phyloP scores from a whole-genome alignment of 53 echinoderm and acorn worm genomes.

The Arbacia lixula region DNA sequence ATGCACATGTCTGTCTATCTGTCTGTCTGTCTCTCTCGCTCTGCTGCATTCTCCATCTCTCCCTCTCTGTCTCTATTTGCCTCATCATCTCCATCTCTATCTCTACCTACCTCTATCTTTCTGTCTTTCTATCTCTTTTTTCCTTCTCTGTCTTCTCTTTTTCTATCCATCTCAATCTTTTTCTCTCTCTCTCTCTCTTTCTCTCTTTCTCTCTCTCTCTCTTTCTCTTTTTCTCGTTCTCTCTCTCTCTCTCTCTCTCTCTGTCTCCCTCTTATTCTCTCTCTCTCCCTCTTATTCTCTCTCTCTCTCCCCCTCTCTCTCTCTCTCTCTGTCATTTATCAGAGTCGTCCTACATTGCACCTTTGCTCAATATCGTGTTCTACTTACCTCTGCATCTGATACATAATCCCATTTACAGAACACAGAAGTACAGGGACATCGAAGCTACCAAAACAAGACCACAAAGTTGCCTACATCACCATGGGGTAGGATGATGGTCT shows the following conservation, averaged over 20 bases:
- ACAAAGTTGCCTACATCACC: too few relatives aligned
- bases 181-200: neutral
- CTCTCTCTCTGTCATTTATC: neutral
- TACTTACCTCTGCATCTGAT: neutral
- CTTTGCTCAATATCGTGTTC: neutral
- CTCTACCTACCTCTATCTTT: too few relatives aligned
- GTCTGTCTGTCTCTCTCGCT: slow-evolving; percentile 13
- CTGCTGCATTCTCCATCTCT: neutral
- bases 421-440: too few relatives aligned
- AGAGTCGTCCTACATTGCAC: neutral
- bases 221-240: neutral
- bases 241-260: slow-evolving; percentile 23
- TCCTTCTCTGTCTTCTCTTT: neutral
- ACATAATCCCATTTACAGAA: too few relatives aligned
- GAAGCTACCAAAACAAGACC: too few relatives aligned
- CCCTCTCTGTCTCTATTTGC: neutral
- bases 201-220: neutral
- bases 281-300: neutral
- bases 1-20: neutral
- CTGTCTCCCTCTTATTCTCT: neutral
- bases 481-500: neutral
- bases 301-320: neutral
- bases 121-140: too few relatives aligned
- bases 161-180: neutral
- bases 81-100: neutral